Base-by-base conservation (phyloP, 2,797 vertebrate genomes). In the Podargus strigoides region DNA sequence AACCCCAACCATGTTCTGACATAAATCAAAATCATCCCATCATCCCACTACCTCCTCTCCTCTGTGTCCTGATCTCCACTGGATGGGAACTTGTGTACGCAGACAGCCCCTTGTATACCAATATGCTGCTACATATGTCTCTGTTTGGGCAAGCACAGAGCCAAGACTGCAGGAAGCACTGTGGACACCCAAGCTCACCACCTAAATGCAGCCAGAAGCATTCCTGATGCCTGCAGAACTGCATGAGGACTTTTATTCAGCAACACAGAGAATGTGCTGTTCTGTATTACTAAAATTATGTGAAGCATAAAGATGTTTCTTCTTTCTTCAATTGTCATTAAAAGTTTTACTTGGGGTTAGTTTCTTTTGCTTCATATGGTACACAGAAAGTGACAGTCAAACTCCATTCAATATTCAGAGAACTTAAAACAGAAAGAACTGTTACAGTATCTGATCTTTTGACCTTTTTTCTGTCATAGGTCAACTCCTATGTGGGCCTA, bases 1-100 rank as follows among this genome's bases (percentile, higher is more conserved):
- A 90, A 63, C 2, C 2, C 8, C 18, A 62, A 1, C 7, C 42
- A n/a, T 2, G 1, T 39, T 34, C 18, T 67, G 21, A 26, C 1
- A 2, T 34, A 82, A 69, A 72, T 37, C 10, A 21, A 46, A 73
- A 69, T 23, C 24, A 87, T 30, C 11, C 12, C 27, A 53, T 10
- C 6, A 20, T 79, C 26, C 7, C 4, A 66, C 15, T 3, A 3
- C 28, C 26, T 69, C 18, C 85, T 69, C 20, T 74, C 5, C 36
- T 77, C 46, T 79, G 9, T 46, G 24, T 41, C n/a, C 32, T 42
- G 44, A 76, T 83, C 87, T 63, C 14, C 44, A 37, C 21, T 62
- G 47, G 22, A 44, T 52, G 16, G 34, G 28, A 70, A 74, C 26
- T 24, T 23, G 32, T 21, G 12, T 30, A 26, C 9, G 5, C 3